A percentile compares a stretch with the other conserved stretches of the same genome.
Evolutionary conservation across 2,797 vertebrate genomes (phyloP).

Genomic region (Girardinus metallicus): DNA sequence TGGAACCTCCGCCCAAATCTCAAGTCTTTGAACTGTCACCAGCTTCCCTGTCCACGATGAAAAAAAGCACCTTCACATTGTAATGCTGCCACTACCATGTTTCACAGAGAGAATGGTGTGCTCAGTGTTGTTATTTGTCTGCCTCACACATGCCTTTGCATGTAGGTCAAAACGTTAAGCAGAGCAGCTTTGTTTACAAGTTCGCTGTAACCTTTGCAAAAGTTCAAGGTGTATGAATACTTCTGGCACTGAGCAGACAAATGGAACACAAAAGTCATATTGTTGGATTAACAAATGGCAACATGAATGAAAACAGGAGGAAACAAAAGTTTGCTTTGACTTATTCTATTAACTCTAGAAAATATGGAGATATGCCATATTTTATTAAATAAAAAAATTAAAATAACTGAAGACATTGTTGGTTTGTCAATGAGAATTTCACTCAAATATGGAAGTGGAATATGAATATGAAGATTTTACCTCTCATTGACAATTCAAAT

Average conservation of each 20-base stretch:
- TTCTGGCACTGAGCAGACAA: constrained; percentile 51
- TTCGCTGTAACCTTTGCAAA: neutral
- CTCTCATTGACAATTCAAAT: constrained; percentile 13
- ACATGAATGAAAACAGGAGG: constrained; percentile 12
- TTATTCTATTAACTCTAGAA: constrained; percentile 16
- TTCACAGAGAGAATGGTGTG: neutral
- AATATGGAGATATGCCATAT: neutral
- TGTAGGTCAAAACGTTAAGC: neutral
- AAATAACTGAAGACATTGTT: neutral
- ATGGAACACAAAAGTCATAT: constrained; percentile 26
- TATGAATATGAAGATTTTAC: neutral
- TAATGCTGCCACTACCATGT: neutral
- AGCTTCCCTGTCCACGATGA: neutral
- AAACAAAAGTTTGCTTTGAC: constrained; percentile 50
- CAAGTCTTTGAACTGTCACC: neutral
- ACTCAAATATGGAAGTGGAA: neutral
- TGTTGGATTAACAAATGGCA: constrained; percentile 29
- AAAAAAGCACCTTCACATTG: neutral
- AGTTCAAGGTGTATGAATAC: neutral
- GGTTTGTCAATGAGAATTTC: neutral
- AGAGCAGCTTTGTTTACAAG: neutral
- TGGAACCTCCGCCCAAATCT: neutral
- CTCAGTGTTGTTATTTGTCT: neutral
- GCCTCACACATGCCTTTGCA: neutral
- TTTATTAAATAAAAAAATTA: neutral